A percentile compares a stretch with the other conserved stretches of the same genome.
phyloP scores from a whole-genome alignment of 2,113 vertebrate genomes.

The Capreolus pygargus region DNA sequence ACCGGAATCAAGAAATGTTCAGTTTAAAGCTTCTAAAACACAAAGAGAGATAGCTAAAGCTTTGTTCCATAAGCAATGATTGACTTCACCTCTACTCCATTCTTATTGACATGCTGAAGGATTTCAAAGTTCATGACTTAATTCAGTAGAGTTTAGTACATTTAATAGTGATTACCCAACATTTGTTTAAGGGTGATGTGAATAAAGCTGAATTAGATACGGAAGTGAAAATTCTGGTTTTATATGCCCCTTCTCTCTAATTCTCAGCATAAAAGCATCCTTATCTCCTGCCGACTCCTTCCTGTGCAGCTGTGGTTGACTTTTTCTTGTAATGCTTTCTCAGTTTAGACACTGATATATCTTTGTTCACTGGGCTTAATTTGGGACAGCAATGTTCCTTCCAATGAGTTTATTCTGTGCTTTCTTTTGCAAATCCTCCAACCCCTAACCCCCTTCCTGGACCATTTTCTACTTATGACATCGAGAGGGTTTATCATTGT shows the following conservation, averaged over 20 bases:
- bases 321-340: not conserved
- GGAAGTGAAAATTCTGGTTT: not conserved
- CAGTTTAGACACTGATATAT: not conserved
- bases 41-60: not conserved
- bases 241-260: not conserved
- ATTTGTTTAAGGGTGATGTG: not conserved
- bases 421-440: not conserved
- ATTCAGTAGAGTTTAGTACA: not conserved
- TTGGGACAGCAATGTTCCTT: not conserved
- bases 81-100: not conserved
- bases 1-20: not conserved
- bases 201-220: not conserved
- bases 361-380: not conserved
- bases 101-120: not conserved
- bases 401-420: not conserved
- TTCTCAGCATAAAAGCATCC: not conserved
- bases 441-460: too few relatives aligned
- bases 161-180: not conserved
- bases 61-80: not conserved
- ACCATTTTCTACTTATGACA: not conserved
- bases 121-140: not conserved
- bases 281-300: not conserved
- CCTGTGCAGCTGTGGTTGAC: not conserved
- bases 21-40: not conserved
- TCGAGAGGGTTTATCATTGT: not conserved